Percentiles rank a stretch among this genome's conserved stretches.
Evolutionary conservation across 2,113 vertebrate genomes (phyloP).

Genomic region (Misgurnus mizolepis): DNA sequence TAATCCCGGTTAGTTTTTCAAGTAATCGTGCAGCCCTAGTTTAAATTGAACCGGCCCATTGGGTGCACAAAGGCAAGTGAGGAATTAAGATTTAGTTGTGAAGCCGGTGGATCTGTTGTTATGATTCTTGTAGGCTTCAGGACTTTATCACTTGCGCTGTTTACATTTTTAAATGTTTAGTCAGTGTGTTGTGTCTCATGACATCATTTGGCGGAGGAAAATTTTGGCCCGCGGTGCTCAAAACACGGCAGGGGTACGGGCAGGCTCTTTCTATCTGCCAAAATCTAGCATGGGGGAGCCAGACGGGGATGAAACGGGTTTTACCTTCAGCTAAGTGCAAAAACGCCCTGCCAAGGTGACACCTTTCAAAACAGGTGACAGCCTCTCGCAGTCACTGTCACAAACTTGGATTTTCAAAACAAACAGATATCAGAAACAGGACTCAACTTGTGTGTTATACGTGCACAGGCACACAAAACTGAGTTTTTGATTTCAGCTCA

Average conservation of each 20-base stretch:
- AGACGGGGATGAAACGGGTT: slow-evolving; percentile 33
- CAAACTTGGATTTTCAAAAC: background rate
- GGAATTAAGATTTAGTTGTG: no score
- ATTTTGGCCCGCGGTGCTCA: background rate
- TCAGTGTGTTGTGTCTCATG: slow-evolving; percentile 23
- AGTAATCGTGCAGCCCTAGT: no score
- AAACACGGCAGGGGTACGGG: background rate
- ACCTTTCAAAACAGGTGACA: slow-evolving; percentile 20
- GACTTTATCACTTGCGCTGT: background rate
- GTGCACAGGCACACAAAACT: background rate
- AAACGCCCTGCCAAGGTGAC: slow-evolving; percentile 34
- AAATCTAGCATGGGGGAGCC: background rate
- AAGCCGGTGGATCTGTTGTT: no score
- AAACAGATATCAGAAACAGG: slow-evolving; percentile 6
- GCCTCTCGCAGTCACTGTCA: slow-evolving; percentile 7
- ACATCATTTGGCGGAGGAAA: background rate
- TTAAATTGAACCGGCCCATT: no score
- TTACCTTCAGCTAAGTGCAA: slow-evolving; percentile 27
- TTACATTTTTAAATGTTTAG: slow-evolving; percentile 5
- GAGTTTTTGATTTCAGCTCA: slow-evolving; percentile 14
- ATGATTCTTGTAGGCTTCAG: no score
- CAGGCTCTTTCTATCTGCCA: background rate
- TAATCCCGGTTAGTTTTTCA: no score
- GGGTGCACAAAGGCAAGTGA: no score
- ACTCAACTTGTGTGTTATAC: background rate